These are phyloP conservation scores for Alentia gelatinosa DNA, from an alignment of 2,888 invertebrate species.

Conservation along the genomic window DNA sequence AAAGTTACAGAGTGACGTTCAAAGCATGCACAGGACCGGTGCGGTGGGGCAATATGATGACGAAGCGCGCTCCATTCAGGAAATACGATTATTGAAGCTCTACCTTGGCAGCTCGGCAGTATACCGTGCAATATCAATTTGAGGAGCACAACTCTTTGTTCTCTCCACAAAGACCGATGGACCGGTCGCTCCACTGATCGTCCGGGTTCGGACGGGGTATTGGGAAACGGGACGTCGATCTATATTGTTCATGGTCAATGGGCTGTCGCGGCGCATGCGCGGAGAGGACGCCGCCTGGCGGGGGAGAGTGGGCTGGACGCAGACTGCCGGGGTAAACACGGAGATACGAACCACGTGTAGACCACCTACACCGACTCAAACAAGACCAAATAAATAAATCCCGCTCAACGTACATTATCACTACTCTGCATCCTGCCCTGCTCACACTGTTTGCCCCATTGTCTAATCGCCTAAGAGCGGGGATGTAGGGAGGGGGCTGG, in stretches of 20 bases:
- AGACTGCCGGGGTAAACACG: not conserved
- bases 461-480: no score
- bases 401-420: not conserved
- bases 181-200: conserved; percentile 12
- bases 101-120: not conserved
- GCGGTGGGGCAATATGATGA: not conserved
- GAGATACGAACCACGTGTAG: not conserved
- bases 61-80: not conserved
- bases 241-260: conserved; percentile 37
- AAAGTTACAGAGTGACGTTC: no score
- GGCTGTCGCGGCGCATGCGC: not conserved
- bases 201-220: not conserved
- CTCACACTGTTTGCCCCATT: not conserved
- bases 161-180: conserved; percentile 27
- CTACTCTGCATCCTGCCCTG: not conserved
- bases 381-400: not conserved
- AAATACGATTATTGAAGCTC: conserved; percentile 33
- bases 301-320: not conserved
- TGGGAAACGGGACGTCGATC: not conserved
- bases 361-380: not conserved
- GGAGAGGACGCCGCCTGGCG: not conserved
- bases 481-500: no score
- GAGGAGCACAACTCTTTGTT: not conserved
- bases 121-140: conserved; percentile 21
- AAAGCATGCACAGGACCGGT: not conserved